A percentile compares a stretch with the other conserved stretches of the same genome.
phyloP scores from a whole-genome alignment of 2,888 invertebrate species.

The Hemaris fuciformis region DNA sequence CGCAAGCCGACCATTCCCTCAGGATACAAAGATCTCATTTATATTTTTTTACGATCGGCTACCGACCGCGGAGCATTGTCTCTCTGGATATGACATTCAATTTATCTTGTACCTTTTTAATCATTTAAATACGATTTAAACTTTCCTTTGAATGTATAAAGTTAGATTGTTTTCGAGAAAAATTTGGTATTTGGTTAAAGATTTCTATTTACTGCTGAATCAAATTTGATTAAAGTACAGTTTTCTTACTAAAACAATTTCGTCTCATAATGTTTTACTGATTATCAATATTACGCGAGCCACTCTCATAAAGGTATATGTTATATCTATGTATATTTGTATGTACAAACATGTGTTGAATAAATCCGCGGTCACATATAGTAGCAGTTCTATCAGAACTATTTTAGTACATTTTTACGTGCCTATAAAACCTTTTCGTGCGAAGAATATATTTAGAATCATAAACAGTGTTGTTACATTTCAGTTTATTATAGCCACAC shows the following conservation, averaged over 20 bases:
- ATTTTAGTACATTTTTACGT: conserved; percentile 5
- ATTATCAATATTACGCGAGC: no score
- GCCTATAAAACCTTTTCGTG: neutral
- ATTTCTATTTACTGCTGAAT: no score
- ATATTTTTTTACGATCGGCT: conserved; percentile 33
- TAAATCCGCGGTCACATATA: no score
- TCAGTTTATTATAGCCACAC: neutral
- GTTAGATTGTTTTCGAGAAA: neutral
- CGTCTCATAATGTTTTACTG: no score
- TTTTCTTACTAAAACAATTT: no score
- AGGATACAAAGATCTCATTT: conserved; percentile 31
- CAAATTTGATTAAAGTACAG: no score
- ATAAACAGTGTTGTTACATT: neutral
- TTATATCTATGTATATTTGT: no score
- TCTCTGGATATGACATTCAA: conserved; percentile 2
- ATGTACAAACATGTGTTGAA: no score
- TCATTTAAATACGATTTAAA: neutral
- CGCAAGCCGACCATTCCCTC: conserved; percentile 13
- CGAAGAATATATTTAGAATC: neutral
- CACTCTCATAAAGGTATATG: no score
- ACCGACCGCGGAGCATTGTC: neutral
- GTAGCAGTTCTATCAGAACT: neutral
- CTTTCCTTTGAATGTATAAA: no score
- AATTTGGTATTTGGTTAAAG: no score
- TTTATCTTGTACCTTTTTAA: neutral